phyloP scores from a whole-genome alignment of 2,888 invertebrate species.

The Odontomyia ornata region DNA sequence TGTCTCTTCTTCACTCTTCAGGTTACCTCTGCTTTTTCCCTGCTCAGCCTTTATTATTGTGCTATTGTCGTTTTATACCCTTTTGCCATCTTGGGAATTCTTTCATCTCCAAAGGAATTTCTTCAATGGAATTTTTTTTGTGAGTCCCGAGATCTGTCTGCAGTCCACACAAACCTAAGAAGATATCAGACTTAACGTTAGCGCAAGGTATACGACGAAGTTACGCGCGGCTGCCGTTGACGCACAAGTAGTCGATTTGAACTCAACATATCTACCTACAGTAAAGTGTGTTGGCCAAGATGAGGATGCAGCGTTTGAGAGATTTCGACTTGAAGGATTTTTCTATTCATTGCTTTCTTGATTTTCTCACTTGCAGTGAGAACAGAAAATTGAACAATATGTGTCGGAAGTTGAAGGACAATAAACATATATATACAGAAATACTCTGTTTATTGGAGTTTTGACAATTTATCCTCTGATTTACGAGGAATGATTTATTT shows the following conservation, averaged over 20 bases:
- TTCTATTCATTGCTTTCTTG: neutral
- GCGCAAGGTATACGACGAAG: neutral
- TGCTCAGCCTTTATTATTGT: neutral
- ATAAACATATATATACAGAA: too few relatives aligned
- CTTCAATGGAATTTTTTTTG: conserved; percentile 35
- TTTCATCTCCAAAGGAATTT: conserved; percentile 31
- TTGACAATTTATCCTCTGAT: too few relatives aligned
- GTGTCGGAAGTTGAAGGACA: too few relatives aligned
- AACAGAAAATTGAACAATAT: neutral
- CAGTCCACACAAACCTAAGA: neutral
- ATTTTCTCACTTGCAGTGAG: conserved; percentile 2
- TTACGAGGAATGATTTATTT: too few relatives aligned
- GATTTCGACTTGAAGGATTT: neutral
- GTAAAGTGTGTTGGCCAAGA: neutral
- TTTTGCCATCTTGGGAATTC: conserved; percentile 29
- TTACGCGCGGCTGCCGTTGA: neutral
- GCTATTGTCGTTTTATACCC: conserved; percentile 28
- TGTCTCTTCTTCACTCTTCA: neutral
- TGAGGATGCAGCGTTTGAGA: neutral
- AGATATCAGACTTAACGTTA: neutral
- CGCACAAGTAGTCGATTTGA: neutral
- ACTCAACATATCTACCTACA: neutral
- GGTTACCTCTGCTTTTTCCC: neutral
- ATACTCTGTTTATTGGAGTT: too few relatives aligned
- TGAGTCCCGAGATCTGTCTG: neutral